Base-by-base conservation (phyloP, 1,140 invertebrate species). In the Trachymyrmex septentrionalis region DNA sequence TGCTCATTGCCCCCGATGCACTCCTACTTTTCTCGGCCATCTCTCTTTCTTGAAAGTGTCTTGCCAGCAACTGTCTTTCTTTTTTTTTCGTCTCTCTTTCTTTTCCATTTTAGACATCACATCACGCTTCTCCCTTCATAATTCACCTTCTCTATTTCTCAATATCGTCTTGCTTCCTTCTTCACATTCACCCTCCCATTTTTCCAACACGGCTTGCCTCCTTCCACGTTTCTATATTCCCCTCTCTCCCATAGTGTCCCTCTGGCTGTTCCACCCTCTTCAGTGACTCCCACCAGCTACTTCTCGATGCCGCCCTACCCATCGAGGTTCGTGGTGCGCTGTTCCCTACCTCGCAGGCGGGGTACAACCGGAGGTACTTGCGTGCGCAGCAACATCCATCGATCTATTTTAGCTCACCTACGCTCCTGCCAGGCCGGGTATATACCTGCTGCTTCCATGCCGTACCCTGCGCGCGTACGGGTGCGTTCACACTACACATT, bases 331-430 rank as follows among this genome's bases (percentile, higher is more conserved):
- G 64, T 78, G 78, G 75, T 59, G 86, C 63, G 71, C 85, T 71
- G 63, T 34, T 86, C 50, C 76, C 89, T 85, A 88, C 57, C 88
- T 66, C 80, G 73, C 55, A 90, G 88, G 75, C 5, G 64, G 75
- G 71, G 75, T 69, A 88, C 69, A 63, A 91, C 50, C 86, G 87
- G 91, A 90, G 88, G 87, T 85, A 87, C 90, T 92, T 93, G 92
- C 92, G 92, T 93, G 91, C 92, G 92, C 92, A 93, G 78, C 91
- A 88, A 44, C 90, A 87, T 91, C 88, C 92, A 93, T 93, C 92
- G 92, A 93, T 93, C 92, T 93, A 92, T 91, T 92, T 90, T 85
- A 92, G 89, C 91, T 92, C 92, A 92, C 92, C 89, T 92, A 92
- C 89, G 90, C 85, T 87, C 80, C 53, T 78, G 80, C 86, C 86